Base-by-base conservation (phyloP, 2,113 vertebrate species). In the Hucho hucho region DNA sequence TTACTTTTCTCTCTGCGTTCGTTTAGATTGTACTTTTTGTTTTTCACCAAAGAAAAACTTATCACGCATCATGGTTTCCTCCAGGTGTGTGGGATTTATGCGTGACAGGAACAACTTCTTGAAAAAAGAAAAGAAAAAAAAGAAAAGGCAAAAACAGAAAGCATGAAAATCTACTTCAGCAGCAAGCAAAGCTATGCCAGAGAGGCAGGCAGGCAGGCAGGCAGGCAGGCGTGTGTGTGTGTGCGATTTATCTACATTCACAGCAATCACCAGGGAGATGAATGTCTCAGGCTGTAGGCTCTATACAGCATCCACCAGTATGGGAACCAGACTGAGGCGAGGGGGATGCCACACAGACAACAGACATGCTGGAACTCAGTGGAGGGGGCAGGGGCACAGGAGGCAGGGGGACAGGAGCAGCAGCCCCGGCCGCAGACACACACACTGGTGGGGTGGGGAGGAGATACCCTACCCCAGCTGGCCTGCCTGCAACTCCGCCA, bases 231-330 rank as follows among this genome's bases (percentile, higher is more conserved):
- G n/a, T n/a, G 91, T 72, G 56, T 37, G 56, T 81, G 91, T 83
- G 83, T 93, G 91, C 90, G 90, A 93, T 95, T 95, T 93, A 95
- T 95, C 93, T 95, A 93, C 93, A 93, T 94, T 95, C 92, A 92
- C 88, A 91, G 94, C 93, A 94, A 93, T 94, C 93, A 92, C 93
- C 90, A 91, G 92, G 93, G 94, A 95, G 94, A 95, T 95, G 91
- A 94, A 95, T 94, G 95, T 90, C 76, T 93, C 69, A 80, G 77
- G 70, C 81, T 83, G 84, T 82, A 85, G 81, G 70, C 81, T 90
- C 74, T 79, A 74, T 83, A 91, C 90, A 89, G 90, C 90, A 92
- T 94, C 92, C 89, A 93, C 92, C 84, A 87, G 83, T 93, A 93
- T 92, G 89, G 91, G 91, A 95, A 90, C 90, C 89, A 94, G 90